Evolutionary conservation across 2,888 invertebrate genomes (phyloP), one percentile per base, ranked within the genome.

Genomic region (Deilephila porcellus): DNA sequence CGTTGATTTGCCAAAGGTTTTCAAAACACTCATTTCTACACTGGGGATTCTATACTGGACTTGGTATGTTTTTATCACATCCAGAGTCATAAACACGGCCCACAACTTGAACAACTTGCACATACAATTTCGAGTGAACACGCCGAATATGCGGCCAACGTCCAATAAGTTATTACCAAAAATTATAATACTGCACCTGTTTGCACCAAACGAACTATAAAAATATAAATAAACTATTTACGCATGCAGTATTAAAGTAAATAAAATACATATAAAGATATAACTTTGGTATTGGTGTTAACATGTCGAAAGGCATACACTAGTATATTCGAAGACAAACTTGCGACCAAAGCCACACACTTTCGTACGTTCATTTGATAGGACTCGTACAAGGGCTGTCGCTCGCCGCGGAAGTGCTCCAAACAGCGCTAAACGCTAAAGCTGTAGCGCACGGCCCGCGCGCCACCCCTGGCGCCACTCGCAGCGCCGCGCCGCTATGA

Each of bases 211-310:
- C 83, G 80, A 83, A 83, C 84, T 81, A 79, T 83, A 85, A 82
- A 79, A 75, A 78, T 81, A 85, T 85, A 87, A 81, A 85, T 82
- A 84, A 86, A 86, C 82, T 84, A 82, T 76, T 75, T 76, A 80
- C 80, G 83, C 82, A 84, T 87, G 89, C 90, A 91, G 88, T 88
- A 87, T 79, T 75, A 78, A 79, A 79, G 74, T 85, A 82, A 79
- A 81, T 83, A 83, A 84, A 83, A 83, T 85, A 85, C 86, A 83
- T 83, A 76, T 86, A 88, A 85, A 87, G 85, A 88, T 45, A 89
- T 90, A 93, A 90, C 94, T 94, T 94, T 94, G 94, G 94, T 93
- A 93, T 93, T 90, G 90, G 89, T 92, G 91, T 91, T 88, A 88
- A 82, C 80, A 82, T 84, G 83, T 86, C 80, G 82, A 86, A 86